A percentile compares a stretch with the other conserved stretches of the same genome.
phyloP scores from a whole-genome alignment of 2,113 vertebrate species.

The Elachura formosa region DNA sequence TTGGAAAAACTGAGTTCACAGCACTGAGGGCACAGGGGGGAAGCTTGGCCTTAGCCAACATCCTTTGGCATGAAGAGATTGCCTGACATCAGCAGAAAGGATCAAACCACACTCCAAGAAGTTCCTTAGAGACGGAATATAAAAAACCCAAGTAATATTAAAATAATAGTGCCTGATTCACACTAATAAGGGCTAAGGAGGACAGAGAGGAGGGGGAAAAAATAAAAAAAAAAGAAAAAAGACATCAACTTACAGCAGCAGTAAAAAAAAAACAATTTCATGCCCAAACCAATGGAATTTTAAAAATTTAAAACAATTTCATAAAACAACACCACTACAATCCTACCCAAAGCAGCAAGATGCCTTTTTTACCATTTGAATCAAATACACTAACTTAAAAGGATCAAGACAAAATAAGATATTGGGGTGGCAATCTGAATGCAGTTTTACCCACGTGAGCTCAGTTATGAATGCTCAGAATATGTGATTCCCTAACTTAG shows the following conservation, averaged over 20 bases:
- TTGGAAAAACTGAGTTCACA: not conserved
- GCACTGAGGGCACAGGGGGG: not conserved
- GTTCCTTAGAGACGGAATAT: not conserved
- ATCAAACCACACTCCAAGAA: not conserved
- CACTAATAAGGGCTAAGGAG: not conserved
- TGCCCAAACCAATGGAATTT: not conserved
- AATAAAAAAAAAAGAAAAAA: not conserved
- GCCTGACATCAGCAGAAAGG: not conserved
- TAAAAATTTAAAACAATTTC: not conserved
- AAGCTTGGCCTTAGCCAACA: not conserved
- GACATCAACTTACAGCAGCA: not conserved
- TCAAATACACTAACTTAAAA: conserved; percentile 25
- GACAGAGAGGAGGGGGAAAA: not conserved
- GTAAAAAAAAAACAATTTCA: not conserved
- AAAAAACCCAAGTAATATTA: not conserved
- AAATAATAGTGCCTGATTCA: not conserved
- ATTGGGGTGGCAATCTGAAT: not conserved
- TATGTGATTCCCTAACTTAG: conserved; percentile 48
- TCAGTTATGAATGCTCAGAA: conserved; percentile 35
- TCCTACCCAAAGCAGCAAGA: not conserved
- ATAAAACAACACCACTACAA: not conserved
- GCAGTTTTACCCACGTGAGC: conserved; percentile 43
- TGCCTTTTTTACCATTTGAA: conserved; percentile 17
- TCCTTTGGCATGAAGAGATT: not conserved
- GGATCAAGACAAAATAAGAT: conserved; percentile 57